Base-by-base conservation (phyloP, 2,888 invertebrate species). In the Agrochola litura region DNA sequence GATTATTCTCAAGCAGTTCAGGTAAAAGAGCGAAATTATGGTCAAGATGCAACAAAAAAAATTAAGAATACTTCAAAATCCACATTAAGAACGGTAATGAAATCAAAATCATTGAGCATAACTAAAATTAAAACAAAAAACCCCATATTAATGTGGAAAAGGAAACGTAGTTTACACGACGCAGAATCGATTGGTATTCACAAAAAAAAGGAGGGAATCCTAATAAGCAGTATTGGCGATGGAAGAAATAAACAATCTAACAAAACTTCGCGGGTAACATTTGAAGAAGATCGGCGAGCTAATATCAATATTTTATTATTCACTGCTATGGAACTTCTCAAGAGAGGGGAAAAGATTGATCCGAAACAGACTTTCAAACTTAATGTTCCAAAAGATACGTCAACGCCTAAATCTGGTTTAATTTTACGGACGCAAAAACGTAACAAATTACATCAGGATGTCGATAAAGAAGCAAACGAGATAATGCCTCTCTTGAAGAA, bases 41-140 rank as follows among this genome's bases (percentile, higher is more conserved):
- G 60, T 58, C 1, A 1, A 60, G 52, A 37, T n/a, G 41, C 37
- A 37, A 60, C 19, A 25, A 72, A 25, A 25, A 72, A 69, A 52
- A 43, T 19, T 0, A 72, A 30, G 22, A 46, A 73, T 4, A 12
- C 43, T 54, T 86, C 87, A 9, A 65, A 37, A 70, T 69, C 80
- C 12, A 70, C 80, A 41, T 66, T 54, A 12, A 74, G 37, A 69
- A 41, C 52, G 19, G 54, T 25, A 69, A 66, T 63, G 2, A 86
- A 83, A 64, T 83, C 83, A 37, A 83, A 86, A 54, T 83, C 83
- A 56, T 54, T 86, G 72, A 83, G 87, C 41, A 79, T 69, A 49
- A 84, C 79, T 41, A 73, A 54, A 72, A 25, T 68, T n/a, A 83
- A 72, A 66, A 19, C 61, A 37, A 84, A 54, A 37, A 3, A 22